These are phyloP conservation scores for Pterocles orientalis DNA, from an alignment of 2,113 vertebrate genomes.

Conservation along the genomic window DNA sequence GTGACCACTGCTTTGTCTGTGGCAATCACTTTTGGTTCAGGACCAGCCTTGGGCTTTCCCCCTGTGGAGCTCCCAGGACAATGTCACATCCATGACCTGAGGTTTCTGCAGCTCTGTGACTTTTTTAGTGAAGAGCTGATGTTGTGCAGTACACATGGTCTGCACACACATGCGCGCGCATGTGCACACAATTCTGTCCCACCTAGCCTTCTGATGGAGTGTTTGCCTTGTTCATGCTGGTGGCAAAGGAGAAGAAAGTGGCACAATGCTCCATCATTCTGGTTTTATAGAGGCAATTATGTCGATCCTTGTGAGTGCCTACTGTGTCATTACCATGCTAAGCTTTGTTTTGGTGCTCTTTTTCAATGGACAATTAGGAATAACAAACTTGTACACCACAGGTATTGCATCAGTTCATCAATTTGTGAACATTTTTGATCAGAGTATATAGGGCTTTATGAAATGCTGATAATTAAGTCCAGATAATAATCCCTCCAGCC, in stretches of 20 bases:
- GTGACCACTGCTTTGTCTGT: neutral
- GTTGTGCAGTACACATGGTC: neutral
- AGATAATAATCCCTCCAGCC: slow-evolving; percentile 3
- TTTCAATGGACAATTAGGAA: slow-evolving; percentile 32
- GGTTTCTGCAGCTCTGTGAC: accelerated
- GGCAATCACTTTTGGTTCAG: neutral
- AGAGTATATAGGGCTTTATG: neutral
- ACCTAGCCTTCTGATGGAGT: neutral
- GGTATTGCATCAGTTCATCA: neutral
- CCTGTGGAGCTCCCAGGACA: neutral
- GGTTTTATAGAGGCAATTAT: neutral
- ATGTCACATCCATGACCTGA: accelerated
- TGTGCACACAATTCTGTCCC: accelerated
- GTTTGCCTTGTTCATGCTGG: neutral
- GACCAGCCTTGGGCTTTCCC: neutral
- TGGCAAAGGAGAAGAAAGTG: neutral
- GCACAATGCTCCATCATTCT: neutral
- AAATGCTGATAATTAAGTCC: slow-evolving; percentile 23
- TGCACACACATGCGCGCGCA: too few species aligned
- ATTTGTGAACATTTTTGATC: slow-evolving; percentile 13
- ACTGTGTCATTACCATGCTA: neutral
- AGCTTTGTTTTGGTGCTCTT: neutral
- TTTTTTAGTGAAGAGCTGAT: neutral
- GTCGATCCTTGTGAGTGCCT: neutral
- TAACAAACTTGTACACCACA: slow-evolving; percentile 2